A percentile compares a stretch with the other conserved stretches of the same genome.
Conservation (phyloP, 2,113 vertebrate species). For the Hyla sarda region DNA sequence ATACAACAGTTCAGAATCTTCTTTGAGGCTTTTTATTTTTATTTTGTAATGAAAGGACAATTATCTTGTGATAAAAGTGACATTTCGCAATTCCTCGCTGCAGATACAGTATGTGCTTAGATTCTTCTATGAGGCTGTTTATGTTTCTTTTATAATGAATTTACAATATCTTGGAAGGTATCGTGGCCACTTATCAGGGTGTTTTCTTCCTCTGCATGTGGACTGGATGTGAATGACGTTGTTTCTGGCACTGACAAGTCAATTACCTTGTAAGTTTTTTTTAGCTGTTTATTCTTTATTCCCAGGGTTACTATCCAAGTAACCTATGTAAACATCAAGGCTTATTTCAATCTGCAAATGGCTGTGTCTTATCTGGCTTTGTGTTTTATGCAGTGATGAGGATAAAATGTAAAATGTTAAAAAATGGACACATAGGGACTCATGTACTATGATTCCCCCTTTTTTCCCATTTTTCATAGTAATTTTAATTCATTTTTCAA, state of each 20-base stretch:
- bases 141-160: background rate
- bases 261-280: background rate
- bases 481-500: too few relatives aligned
- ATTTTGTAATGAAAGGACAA: too few relatives aligned
- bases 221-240: constrained; percentile 24
- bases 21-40: too few relatives aligned
- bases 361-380: background rate
- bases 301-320: background rate
- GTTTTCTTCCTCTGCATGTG: constrained; percentile 35
- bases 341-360: background rate
- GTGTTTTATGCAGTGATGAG: background rate
- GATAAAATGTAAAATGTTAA: background rate
- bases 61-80: too few relatives aligned
- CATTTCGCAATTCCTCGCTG: too few relatives aligned
- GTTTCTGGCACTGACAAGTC: constrained; percentile 21
- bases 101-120: background rate
- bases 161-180: background rate
- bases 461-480: too few relatives aligned
- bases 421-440: too few relatives aligned
- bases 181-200: constrained; percentile 3
- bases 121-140: background rate
- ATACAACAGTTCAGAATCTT: too few relatives aligned
- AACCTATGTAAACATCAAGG: background rate
- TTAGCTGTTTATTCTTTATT: constrained; percentile 23
- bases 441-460: too few relatives aligned